Evolutionary conservation across 2,888 invertebrate species (phyloP), one percentile per base, ranked within the genome.

Genomic region (Microctonus hyperodae): DNA sequence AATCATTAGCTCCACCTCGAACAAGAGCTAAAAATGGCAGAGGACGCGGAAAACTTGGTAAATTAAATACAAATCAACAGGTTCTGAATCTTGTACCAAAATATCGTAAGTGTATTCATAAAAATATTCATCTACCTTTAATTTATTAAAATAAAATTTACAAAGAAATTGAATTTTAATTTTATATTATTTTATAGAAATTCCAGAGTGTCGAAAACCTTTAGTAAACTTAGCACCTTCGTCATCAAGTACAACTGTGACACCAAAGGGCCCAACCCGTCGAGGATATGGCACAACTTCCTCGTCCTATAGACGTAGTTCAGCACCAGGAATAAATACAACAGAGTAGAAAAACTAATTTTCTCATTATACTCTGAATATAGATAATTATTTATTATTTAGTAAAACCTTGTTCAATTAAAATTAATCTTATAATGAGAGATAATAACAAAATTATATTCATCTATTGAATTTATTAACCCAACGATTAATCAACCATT

Each of bases 21-120:
- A 70, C 16, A 9, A 44, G 44, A 44, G 7, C 44, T 16, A 44
- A 44, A 44, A 4, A 44, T 16, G 44, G 73, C 61, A 65, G 64
- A 16, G 59, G 57, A 35, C 37, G 69, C 25, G 64, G 57, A 56
- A 67, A 66, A n/a, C 67, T 55, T 23, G 70, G 57, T 44, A 68
- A 44, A 48, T 57, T 71, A 9, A 57, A 28, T 20, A n/a, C 67
- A 50, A 67, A 40, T 20, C 63, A 67, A 61, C 63, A 13, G 22
- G 48, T 44, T 2, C 25, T 59, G 3, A 72, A 68, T 66, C 60
- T 70, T 50, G 37, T 72, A 13, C 75, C 76, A 9, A 77, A 75
- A 71, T 74, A 77, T 57, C 72, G 76, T 76, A 56, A 74, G 72
- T 68, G 7, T n/a, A n/a, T n/a, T n/a, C n/a, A n/a, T n/a, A n/a